phyloP scores from a whole-genome alignment of 1,140 invertebrate genomes.

The Pseudomyrmex flavicornis region DNA sequence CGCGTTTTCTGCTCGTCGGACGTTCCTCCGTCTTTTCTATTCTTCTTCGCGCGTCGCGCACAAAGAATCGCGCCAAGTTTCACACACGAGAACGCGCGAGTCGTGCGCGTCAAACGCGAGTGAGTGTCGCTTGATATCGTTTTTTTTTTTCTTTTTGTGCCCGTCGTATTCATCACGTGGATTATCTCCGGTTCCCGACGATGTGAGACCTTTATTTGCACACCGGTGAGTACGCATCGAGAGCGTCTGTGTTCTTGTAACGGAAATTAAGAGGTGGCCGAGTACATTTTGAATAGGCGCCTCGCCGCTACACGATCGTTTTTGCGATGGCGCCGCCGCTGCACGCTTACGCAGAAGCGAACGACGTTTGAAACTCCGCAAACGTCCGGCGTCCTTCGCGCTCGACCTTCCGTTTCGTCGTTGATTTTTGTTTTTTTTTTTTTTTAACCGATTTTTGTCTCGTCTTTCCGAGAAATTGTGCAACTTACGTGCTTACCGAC shows the following conservation, averaged over 20 bases:
- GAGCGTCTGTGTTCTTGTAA: background rate
- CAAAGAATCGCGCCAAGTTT: background rate
- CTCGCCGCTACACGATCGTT: background rate
- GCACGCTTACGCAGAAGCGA: constrained; percentile 31
- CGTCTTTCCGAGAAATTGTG: background rate
- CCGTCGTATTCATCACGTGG: constrained; percentile 59
- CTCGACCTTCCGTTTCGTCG: constrained; percentile 18
- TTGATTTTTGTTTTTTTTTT: constrained; percentile 19
- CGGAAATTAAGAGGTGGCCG: background rate
- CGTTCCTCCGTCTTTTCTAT: background rate
- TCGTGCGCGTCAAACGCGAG: constrained; percentile 38
- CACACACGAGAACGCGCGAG: background rate
- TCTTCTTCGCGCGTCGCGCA: background rate
- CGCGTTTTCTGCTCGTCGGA: constrained; percentile 27
- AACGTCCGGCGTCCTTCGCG: constrained; percentile 51
- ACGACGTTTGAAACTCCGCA: constrained; percentile 31
- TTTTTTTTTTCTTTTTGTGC: constrained; percentile 42
- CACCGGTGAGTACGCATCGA: constrained; percentile 36
- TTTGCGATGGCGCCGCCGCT: background rate
- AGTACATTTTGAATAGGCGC: constrained; percentile 29
- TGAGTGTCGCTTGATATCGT: constrained; percentile 52
- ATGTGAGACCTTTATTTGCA: background rate
- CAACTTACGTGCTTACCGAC: background rate
- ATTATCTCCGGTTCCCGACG: constrained; percentile 51
- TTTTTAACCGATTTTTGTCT: background rate